Evolutionary conservation across 2,888 invertebrate genomes (phyloP).

Genomic region (Tholera decimalis): DNA sequence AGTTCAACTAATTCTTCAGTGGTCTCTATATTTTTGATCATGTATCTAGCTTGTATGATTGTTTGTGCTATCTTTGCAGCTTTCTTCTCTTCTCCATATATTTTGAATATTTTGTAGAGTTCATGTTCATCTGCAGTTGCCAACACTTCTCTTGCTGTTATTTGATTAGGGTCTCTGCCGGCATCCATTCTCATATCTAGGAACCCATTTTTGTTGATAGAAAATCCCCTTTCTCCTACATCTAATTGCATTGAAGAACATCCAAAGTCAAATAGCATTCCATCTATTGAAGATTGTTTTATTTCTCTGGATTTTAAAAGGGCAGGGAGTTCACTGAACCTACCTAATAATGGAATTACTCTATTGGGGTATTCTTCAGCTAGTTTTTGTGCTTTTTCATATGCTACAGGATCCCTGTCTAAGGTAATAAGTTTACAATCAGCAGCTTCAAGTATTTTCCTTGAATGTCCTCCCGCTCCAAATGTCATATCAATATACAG

Average conservation of each 20-base stretch:
- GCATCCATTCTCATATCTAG: slow-evolving; percentile 99
- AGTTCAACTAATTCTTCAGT: slow-evolving; percentile 96
- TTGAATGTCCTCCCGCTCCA: slow-evolving; percentile 98
- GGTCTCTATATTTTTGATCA: slow-evolving; percentile 94
- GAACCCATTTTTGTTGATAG: slow-evolving; percentile 96
- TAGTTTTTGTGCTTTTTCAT: slow-evolving; percentile 93
- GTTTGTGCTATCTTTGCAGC: slow-evolving; percentile 97
- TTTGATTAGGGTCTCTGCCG: slow-evolving; percentile 92
- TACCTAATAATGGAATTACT: slow-evolving; percentile 95
- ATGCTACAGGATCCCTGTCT: slow-evolving; percentile 97
- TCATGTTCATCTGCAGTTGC: slow-evolving; percentile 95
- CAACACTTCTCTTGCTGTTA: slow-evolving; percentile 97
- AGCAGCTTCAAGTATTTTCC: slow-evolving; percentile 93
- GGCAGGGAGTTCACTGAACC: slow-evolving; percentile 96
- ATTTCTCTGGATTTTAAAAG: slow-evolving; percentile 92
- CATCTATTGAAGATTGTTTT: slow-evolving; percentile 94
- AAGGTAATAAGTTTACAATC: slow-evolving; percentile 94
- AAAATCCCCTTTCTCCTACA: slow-evolving; percentile 95
- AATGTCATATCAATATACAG: slow-evolving; percentile 98
- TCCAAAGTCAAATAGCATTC: slow-evolving; percentile 97
- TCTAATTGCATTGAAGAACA: slow-evolving; percentile 99
- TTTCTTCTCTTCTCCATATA: slow-evolving; percentile 97
- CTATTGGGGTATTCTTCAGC: slow-evolving; percentile 93
- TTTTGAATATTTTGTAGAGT: slow-evolving; percentile 95
- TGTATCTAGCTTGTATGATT: slow-evolving; percentile 95